A percentile compares a stretch with the other conserved stretches of the same genome.
Conservation (phyloP, 92 coral and sea anemone species). For the Pocillopora meandrina region DNA sequence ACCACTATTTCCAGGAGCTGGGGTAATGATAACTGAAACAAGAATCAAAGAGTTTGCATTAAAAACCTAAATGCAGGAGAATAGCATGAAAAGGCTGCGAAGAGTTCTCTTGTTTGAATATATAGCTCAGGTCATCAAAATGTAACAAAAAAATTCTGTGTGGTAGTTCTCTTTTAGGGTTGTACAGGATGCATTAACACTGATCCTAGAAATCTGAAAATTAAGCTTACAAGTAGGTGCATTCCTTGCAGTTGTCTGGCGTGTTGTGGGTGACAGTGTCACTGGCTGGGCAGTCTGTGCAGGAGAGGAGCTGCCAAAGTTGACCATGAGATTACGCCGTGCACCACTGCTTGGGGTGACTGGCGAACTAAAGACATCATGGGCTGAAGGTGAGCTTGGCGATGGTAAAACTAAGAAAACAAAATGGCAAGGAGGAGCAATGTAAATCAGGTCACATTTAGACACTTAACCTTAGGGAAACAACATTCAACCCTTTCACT, state of each 20-base stretch:
- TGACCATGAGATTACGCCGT: constrained; percentile 84
- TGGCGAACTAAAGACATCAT: constrained; percentile 83
- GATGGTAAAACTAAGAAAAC: constrained; percentile 5
- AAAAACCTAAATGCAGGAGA: no score
- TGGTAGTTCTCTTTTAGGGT: no score
- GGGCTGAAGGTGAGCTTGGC: constrained; percentile 71
- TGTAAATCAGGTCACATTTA: not conserved
- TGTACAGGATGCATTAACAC: no score
- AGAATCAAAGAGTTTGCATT: not conserved
- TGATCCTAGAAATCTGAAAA: no score
- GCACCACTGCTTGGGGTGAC: constrained; percentile 81
- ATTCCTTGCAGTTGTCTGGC: constrained; percentile 33
- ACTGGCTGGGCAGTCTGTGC: constrained; percentile 63
- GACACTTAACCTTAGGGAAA: not conserved
- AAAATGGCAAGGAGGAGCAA: not conserved
- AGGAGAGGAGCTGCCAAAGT: constrained; percentile 70
- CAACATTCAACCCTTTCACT: no score
- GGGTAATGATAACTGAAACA: constrained; percentile 77
- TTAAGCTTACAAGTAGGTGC: constrained; percentile 43
- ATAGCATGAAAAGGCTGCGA: no score
- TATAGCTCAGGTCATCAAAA: no score
- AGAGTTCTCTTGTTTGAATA: no score
- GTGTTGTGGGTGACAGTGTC: constrained; percentile 38
- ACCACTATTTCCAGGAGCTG: constrained; percentile 71
- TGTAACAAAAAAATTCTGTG: no score